Evolutionary conservation across 1,140 invertebrate species (phyloP).

Genomic region (Papilio polytes): DNA sequence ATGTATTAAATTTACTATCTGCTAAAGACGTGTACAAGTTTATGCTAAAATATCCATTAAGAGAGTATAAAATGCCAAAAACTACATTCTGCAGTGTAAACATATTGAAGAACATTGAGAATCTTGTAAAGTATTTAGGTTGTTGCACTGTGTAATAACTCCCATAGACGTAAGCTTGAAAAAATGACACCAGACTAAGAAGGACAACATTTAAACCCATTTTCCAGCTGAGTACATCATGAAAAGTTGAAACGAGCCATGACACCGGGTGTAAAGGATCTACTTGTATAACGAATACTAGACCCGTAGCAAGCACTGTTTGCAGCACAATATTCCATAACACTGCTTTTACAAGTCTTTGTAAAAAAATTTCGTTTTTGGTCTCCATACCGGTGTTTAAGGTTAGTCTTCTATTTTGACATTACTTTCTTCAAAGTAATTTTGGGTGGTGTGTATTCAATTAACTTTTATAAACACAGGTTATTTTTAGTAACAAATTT

Average conservation of each 20-base stretch:
- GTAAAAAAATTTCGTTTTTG: slow-evolving; percentile 77
- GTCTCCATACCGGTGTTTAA: slow-evolving; percentile 65
- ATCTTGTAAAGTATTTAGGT: slow-evolving; percentile 85
- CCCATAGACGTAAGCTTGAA: slow-evolving; percentile 78
- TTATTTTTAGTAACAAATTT: not conserved
- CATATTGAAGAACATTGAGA: slow-evolving; percentile 85
- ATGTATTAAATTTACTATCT: slow-evolving; percentile 80
- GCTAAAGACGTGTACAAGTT: slow-evolving; percentile 86
- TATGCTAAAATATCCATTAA: slow-evolving; percentile 85
- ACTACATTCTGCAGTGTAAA: slow-evolving; percentile 86
- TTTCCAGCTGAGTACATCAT: slow-evolving; percentile 75
- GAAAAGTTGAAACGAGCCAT: slow-evolving; percentile 69
- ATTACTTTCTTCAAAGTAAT: not conserved
- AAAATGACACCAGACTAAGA: slow-evolving; percentile 71
- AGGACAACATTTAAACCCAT: slow-evolving; percentile 73
- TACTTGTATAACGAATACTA: slow-evolving; percentile 72
- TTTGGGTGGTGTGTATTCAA: not conserved
- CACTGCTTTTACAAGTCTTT: slow-evolving; percentile 72
- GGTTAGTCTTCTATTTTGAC: slow-evolving; percentile 46
- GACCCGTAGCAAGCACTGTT: slow-evolving; percentile 63
- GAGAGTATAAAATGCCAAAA: slow-evolving; percentile 84
- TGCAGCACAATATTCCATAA: slow-evolving; percentile 75
- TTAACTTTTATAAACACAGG: not conserved
- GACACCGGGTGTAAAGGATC: slow-evolving; percentile 70
- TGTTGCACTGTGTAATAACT: slow-evolving; percentile 68